A percentile compares a stretch with the other conserved stretches of the same genome.
Evolutionary conservation across 2,888 invertebrate genomes (phyloP).

Genomic region (Thumatha senex): DNA sequence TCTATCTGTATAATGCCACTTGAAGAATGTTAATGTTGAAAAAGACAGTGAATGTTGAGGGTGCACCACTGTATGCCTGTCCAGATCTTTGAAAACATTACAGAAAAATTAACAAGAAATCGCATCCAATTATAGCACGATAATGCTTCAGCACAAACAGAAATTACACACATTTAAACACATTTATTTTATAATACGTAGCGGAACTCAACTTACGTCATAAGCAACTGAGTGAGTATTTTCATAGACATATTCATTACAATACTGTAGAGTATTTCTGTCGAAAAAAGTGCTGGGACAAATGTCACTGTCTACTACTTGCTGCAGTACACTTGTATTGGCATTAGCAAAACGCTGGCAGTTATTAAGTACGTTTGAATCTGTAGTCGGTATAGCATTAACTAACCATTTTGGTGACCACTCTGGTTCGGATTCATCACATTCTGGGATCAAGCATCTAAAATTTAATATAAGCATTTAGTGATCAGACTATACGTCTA

Average conservation of each 20-base stretch:
- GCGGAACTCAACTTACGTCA: slow-evolving; percentile 63
- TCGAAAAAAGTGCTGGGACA: slow-evolving; percentile 61
- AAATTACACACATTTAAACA: no score
- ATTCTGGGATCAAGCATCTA: slow-evolving; percentile 60
- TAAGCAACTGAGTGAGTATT: slow-evolving; percentile 62
- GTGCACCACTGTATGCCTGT: no score
- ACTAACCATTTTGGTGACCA: slow-evolving; percentile 71
- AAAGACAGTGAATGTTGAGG: no score
- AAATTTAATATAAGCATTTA: neutral
- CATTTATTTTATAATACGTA: no score
- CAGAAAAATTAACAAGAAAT: no score
- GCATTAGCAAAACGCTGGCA: slow-evolving; percentile 66
- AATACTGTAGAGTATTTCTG: slow-evolving; percentile 29
- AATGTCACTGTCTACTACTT: slow-evolving; percentile 10
- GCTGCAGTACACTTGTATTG: slow-evolving; percentile 3
- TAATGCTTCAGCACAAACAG: no score
- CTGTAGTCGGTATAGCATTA: slow-evolving; percentile 64
- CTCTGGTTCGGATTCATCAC: slow-evolving; percentile 44
- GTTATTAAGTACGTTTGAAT: slow-evolving; percentile 56
- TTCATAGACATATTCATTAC: slow-evolving; percentile 57
- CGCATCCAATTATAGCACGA: no score
- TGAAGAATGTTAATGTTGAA: no score
- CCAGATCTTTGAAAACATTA: no score
- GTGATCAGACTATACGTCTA: neutral
- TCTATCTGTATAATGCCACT: no score